Evolutionary conservation across 2,797 vertebrate species (phyloP), one percentile per base, ranked within the genome.

Genomic region (Thunnus albacares): DNA sequence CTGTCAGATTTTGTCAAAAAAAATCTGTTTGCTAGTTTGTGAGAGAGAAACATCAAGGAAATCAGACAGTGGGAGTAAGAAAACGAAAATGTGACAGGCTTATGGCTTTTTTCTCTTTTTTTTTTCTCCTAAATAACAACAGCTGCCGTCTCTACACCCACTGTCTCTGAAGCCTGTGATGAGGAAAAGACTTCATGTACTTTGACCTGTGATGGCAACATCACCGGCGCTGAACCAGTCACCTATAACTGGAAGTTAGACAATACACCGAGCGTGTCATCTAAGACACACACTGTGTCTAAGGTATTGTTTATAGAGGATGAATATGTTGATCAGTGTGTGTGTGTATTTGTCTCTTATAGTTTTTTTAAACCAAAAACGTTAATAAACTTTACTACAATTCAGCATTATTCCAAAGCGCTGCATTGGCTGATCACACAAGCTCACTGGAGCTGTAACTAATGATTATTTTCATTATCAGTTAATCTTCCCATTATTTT

Each of bases 121-220:
- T 12, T 60, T 5, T 20, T 52, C 18, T 9, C 41, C 24, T 28
- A 30, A 18, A 47, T 9, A 6, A 59, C 57, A 47, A 64, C 85
- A 94, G 93, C 6, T 52, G 22, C 79, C 0, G 90, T 94, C 49
- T 80, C 89, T 0, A 59, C 22, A 8, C 93, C 92, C 4, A 10
- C 3, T 0, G 22, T 92, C 1, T 0, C 0, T 0, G 0, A 0
- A 4, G 33, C n/a, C 0, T 92, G 86, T 28, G 2, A 74, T 0
- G 12, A 4, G 0, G 58, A 65, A 0, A 0, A 0, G n/a, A 75
- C 1, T 15, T 0, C 0, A 3, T 94, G 87, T 30, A 3, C 0
- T 3, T 33, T 94, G 66, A 83, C 2, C 51, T 94, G 93, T 20
- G 38, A 72, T 0, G 90, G 76, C 43, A 0, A 80, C 75, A 59